Conservation (phyloP, 1,140 invertebrate genomes). For the Sitobion miscanthi region DNA sequence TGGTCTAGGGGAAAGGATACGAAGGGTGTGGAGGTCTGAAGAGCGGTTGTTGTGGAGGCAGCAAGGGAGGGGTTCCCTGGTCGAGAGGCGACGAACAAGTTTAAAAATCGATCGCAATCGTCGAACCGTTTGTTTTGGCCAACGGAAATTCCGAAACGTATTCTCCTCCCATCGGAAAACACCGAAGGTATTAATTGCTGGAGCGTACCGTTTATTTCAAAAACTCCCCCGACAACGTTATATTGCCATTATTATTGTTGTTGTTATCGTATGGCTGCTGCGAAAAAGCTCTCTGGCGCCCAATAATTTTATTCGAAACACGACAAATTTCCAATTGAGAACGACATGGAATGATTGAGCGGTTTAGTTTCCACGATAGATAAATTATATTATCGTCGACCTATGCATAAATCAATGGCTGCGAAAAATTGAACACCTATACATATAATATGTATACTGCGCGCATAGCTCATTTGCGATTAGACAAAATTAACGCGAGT, state of each 20-base stretch:
- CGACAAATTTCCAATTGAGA: slow-evolving; percentile 17
- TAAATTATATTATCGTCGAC: not conserved
- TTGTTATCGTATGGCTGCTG: not conserved
- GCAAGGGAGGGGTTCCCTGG: not conserved
- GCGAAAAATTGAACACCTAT: not conserved
- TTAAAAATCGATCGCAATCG: slow-evolving; percentile 22
- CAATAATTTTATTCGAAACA: slow-evolving; percentile 8
- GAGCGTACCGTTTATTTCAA: not conserved
- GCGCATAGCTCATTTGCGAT: not conserved
- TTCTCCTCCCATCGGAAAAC: not conserved
- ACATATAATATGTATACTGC: not conserved
- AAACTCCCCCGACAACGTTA: not conserved
- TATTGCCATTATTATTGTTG: not conserved
- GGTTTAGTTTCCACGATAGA: not conserved
- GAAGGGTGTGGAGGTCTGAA: not conserved
- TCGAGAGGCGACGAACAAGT: not conserved
- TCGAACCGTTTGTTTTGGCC: not conserved
- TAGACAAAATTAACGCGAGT: not conserved
- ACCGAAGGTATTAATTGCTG: not conserved
- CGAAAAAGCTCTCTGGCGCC: not conserved
- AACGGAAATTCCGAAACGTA: slow-evolving; percentile 2
- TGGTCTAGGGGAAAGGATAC: not conserved
- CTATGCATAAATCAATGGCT: not conserved
- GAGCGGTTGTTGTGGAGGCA: not conserved
- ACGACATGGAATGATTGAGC: slow-evolving; percentile 8